phyloP scores from a whole-genome alignment of 2,113 vertebrate species.

The Pterocles burchelli region DNA sequence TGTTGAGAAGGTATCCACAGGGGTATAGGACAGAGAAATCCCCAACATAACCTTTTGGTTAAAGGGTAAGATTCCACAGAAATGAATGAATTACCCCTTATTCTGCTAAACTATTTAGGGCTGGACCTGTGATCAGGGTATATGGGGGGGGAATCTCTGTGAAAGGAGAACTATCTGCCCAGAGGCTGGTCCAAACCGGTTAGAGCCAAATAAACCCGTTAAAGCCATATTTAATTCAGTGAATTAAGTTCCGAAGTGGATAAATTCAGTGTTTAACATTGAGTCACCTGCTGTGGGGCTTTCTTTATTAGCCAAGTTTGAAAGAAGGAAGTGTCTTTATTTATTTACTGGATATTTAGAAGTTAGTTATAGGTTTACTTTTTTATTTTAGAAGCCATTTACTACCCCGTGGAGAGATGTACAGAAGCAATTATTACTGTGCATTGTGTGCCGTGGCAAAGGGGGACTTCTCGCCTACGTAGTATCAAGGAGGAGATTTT shows the following conservation, averaged over 20 bases:
- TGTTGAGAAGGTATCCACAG: not conserved
- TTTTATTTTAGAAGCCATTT: not conserved
- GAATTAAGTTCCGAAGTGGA: not conserved
- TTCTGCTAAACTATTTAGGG: not conserved
- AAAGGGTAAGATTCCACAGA: not conserved
- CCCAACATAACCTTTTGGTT: not conserved
- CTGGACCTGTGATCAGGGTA: not conserved
- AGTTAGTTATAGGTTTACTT: not conserved
- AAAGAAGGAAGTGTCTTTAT: not conserved
- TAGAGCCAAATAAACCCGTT: not conserved
- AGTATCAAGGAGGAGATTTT: not conserved
- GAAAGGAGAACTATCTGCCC: not conserved
- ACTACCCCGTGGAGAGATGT: not conserved
- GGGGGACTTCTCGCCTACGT: fast-evolving
- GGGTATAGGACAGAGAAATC: not conserved
- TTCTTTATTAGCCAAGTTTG: not conserved
- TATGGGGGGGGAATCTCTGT: not conserved
- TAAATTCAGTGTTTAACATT: not conserved
- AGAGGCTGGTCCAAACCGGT: not conserved
- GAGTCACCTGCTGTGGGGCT: not conserved
- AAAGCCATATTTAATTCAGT: not conserved
- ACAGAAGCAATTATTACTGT: not conserved
- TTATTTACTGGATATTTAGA: not conserved
- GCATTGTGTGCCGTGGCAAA: not conserved
- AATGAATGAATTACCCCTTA: not conserved